Base-by-base conservation (phyloP, 2,888 invertebrate species). In the Tetrapedia diversipes region DNA sequence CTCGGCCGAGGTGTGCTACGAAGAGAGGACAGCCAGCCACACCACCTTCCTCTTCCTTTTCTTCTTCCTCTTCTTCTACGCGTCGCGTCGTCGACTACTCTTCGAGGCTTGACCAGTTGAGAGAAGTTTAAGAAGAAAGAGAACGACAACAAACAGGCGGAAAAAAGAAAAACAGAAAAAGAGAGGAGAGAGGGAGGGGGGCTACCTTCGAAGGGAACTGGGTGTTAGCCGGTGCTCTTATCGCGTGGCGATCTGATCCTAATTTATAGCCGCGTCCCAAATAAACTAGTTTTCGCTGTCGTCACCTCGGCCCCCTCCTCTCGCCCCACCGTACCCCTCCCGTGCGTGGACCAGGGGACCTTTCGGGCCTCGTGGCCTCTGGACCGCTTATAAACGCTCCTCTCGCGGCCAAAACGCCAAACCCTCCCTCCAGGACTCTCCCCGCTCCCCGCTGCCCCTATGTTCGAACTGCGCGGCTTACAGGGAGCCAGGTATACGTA, bases 271-370 rank as follows among this genome's bases (percentile, higher is more conserved):
- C 90, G 85, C 89, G 91, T 90, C 91, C 91, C 90, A 91, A 91
- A 91, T 91, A 91, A 91, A 91, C 91, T 91, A 91, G 91, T 91
- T 91, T 91, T 89, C 91, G 91, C 91, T 91, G 91, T 91, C 91
- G 91, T 91, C 91, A 91, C 91, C 89, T 91, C 88, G 83, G 79
- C 60, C 71, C 68, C 39, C 79, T 61, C 68, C 65, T 60, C 76
- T 64, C 68, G 51, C 27, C 59, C 29, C 73, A 61, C 19, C 78
- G n/a, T n/a, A n/a, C 57, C 70, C 64, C 59, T 70, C 56, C 68
- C 59, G 34, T 59, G 34, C 11, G 34, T 4, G 57, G 59, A 47
- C 32, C 77, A 32, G 51, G 68, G 75, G 76, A 75, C 74, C 71
- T 68, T 74, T 51, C 59, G 74, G 70, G 41, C 74, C 82, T 71